Evolutionary conservation across 2,113 vertebrate genomes (phyloP).

Genomic region (Cryptotis parvus): DNA sequence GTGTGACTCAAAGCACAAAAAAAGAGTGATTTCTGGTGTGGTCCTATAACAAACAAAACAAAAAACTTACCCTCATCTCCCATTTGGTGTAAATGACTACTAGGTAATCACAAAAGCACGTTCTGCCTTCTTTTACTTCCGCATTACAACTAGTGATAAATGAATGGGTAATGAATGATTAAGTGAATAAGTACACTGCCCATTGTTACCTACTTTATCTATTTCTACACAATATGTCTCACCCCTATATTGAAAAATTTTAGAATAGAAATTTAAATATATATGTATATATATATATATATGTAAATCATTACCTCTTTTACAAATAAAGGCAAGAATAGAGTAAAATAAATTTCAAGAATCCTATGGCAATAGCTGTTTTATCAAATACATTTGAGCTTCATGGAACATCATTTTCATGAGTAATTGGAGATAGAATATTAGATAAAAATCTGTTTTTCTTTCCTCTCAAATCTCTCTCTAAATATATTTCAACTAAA

Average conservation of each 20-base stretch:
- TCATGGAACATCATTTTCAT: background rate
- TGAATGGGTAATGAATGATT: background rate
- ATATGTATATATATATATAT: no score
- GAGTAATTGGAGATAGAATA: background rate
- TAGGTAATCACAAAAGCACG: background rate
- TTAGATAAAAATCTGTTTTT: conserved; percentile 10
- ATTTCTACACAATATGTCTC: background rate
- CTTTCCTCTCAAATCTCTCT: no score
- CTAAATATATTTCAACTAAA: no score
- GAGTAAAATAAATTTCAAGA: background rate
- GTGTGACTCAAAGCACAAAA: no score
- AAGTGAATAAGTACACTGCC: background rate
- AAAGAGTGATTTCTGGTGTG: no score
- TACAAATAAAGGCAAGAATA: background rate
- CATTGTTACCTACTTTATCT: background rate
- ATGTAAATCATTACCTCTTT: no score
- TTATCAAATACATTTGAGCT: background rate
- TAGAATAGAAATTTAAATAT: background rate
- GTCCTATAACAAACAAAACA: no score
- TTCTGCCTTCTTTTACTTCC: background rate
- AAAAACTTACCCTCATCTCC: background rate
- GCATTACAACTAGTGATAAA: background rate
- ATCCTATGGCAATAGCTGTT: background rate
- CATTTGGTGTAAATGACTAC: background rate
- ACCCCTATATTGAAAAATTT: background rate